A percentile compares a stretch with the other conserved stretches of the same genome.
Evolutionary conservation across 2,113 vertebrate genomes (phyloP).

Genomic region (Ceuthmochares aereus): DNA sequence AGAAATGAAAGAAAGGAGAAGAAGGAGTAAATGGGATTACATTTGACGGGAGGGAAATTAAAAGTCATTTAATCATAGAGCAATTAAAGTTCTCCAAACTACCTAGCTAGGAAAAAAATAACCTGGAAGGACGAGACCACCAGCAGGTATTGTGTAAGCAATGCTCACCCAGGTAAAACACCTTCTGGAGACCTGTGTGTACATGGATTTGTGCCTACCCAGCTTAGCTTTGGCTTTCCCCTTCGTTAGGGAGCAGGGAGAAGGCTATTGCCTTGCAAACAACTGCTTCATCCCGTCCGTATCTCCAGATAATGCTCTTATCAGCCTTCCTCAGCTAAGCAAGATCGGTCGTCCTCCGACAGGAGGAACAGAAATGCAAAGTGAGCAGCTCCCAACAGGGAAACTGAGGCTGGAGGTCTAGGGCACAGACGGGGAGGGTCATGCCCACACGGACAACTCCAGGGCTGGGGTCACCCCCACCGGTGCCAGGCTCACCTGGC

Average conservation of each 20-base stretch:
- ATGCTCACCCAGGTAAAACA: rapidly evolving
- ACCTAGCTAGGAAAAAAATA: neutral
- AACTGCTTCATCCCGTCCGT: neutral
- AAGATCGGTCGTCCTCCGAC: neutral
- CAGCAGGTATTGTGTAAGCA: rapidly evolving
- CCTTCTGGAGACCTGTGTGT: rapidly evolving
- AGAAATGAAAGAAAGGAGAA: neutral
- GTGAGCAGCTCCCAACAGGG: neutral
- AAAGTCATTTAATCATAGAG: conserved; percentile 40
- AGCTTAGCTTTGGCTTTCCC: neutral
- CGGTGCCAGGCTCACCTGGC: rapidly evolving
- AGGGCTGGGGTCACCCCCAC: neutral
- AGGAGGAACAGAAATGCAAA: neutral
- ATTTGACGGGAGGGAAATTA: conserved; percentile 39
- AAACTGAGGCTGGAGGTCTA: neutral
- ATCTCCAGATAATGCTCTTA: conserved; percentile 24
- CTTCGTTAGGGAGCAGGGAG: rapidly evolving
- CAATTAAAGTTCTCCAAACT: conserved; percentile 35
- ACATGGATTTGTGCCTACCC: neutral
- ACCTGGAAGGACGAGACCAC: neutral
- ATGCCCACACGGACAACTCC: neutral
- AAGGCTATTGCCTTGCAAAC: neutral
- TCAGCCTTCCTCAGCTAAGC: neutral
- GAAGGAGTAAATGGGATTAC: conserved; percentile 47
- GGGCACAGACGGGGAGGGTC: neutral